phyloP scores from a whole-genome alignment of 2,888 invertebrate species.

The Drosophila ustulata region DNA sequence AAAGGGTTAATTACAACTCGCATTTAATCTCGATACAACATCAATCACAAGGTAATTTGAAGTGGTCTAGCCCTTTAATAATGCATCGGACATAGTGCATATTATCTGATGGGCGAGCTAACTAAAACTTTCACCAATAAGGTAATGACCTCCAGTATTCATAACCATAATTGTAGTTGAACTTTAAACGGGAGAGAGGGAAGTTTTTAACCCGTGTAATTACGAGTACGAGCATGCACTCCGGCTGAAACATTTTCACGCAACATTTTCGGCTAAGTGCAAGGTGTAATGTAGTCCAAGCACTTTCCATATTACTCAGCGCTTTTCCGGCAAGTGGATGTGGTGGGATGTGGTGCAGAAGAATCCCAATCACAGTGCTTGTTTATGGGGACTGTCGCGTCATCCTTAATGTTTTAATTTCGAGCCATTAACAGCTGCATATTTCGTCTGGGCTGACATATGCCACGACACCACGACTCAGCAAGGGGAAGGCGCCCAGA shows the following conservation, averaged over 20 bases:
- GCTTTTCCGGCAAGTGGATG: constrained; percentile 42
- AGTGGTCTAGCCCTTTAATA: constrained; percentile 26
- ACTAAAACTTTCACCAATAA: constrained; percentile 33
- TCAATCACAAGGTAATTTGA: constrained; percentile 20
- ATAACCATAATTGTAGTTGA: constrained; percentile 46
- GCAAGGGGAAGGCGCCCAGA: neutral
- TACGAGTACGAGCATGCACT: constrained; percentile 43
- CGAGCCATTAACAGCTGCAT: constrained; percentile 77
- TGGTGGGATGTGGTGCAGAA: neutral
- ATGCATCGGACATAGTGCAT: constrained; percentile 19
- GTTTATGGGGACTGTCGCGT: constrained; percentile 45
- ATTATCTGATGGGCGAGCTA: constrained; percentile 34
- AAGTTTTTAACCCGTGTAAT: constrained; percentile 36
- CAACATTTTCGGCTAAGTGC: constrained; percentile 52
- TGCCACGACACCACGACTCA: constrained; percentile 37
- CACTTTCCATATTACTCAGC: constrained; percentile 76
- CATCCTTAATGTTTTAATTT: constrained; percentile 76
- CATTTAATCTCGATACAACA: constrained; percentile 8
- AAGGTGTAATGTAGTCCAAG: constrained; percentile 47
- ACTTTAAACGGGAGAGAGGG: constrained; percentile 25
- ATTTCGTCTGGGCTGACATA: constrained; percentile 64
- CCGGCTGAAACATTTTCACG: constrained; percentile 20
- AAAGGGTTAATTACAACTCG: neutral
- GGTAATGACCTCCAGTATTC: constrained; percentile 29
- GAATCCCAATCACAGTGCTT: constrained; percentile 68